phyloP scores from a whole-genome alignment of 2,888 invertebrate species.

The Cabera pusaria region DNA sequence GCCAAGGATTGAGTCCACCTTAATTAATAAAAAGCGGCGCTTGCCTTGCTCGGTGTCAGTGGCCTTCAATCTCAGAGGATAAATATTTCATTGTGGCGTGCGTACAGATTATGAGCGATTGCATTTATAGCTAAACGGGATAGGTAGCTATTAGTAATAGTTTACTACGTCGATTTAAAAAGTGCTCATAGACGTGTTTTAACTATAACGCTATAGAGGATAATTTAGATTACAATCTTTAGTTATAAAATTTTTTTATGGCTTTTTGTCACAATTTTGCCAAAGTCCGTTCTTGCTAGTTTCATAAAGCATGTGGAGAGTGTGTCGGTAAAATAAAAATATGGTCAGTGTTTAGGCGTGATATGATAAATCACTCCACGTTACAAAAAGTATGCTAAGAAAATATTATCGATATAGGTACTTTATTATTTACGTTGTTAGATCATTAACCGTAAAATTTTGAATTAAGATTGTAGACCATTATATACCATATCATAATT shows the following conservation, averaged over 20 bases:
- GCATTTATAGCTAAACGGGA: slow-evolving; percentile 18
- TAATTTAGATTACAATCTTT: too few relatives aligned
- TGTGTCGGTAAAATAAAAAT: too few relatives aligned
- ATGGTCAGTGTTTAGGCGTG: too few relatives aligned
- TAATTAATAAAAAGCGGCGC: slow-evolving; percentile 74
- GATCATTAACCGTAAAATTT: slow-evolving; percentile 5
- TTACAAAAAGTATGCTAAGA: slow-evolving; percentile 1
- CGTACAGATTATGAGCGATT: slow-evolving; percentile 28
- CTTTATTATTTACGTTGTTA: slow-evolving; percentile 1
- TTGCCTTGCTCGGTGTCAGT: slow-evolving; percentile 69
- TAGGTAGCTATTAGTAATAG: too few relatives aligned
- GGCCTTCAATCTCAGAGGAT: slow-evolving; percentile 53
- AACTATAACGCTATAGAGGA: too few relatives aligned
- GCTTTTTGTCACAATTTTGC: too few relatives aligned
- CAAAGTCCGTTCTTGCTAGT: too few relatives aligned
- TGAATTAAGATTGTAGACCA: slow-evolving; percentile 5
- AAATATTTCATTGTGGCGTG: slow-evolving; percentile 39
- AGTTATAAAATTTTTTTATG: too few relatives aligned
- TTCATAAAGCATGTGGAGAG: too few relatives aligned
- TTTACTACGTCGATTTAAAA: too few relatives aligned
- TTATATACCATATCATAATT: slow-evolving; percentile 6
- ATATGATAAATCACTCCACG: too few relatives aligned
- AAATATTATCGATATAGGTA: not conserved
- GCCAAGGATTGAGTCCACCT: slow-evolving; percentile 71
- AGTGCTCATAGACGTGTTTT: too few relatives aligned